Percentiles rank a stretch among this genome's conserved stretches.
Evolutionary conservation across 2,797 vertebrate species (phyloP).

Genomic region (Anas georgica): DNA sequence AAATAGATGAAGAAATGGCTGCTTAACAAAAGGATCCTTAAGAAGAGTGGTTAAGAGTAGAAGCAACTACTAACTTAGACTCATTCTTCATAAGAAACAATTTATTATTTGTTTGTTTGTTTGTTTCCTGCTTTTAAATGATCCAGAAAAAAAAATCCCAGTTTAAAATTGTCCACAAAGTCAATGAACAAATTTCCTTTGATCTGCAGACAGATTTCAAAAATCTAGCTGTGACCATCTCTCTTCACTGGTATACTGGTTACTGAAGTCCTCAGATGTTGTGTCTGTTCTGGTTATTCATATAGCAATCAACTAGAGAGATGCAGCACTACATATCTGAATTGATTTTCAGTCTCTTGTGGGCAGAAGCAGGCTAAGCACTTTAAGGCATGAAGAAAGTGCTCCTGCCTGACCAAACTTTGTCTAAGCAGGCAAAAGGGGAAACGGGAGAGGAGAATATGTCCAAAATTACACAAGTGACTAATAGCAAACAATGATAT

Average conservation of each 20-base stretch:
- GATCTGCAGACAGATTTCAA: neutral
- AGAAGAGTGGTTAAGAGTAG: neutral
- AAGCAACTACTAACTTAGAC: neutral
- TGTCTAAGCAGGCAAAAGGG: conserved; percentile 22
- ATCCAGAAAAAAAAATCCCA: neutral
- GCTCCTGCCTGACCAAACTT: neutral
- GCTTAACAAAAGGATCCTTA: neutral
- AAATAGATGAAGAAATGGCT: neutral
- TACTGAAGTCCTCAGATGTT: neutral
- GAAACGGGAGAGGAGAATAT: conserved; percentile 19
- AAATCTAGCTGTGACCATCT: neutral
- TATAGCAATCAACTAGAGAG: neutral
- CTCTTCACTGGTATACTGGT: neutral
- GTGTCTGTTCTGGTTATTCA: neutral
- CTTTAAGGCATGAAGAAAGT: neutral
- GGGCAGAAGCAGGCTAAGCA: neutral
- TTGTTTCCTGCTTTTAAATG: neutral
- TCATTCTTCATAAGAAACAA: neutral
- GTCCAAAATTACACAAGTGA: conserved; percentile 19
- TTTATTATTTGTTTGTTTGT: neutral
- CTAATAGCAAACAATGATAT: neutral
- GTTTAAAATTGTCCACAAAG: neutral
- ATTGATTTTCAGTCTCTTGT: neutral
- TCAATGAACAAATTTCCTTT: neutral
- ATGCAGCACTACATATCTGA: neutral